Percentiles rank a stretch among this genome's conserved stretches.
These are phyloP conservation scores for Oreonectes daqikongensis DNA, from an alignment of 2,797 vertebrate species.

Conservation along the genomic window DNA sequence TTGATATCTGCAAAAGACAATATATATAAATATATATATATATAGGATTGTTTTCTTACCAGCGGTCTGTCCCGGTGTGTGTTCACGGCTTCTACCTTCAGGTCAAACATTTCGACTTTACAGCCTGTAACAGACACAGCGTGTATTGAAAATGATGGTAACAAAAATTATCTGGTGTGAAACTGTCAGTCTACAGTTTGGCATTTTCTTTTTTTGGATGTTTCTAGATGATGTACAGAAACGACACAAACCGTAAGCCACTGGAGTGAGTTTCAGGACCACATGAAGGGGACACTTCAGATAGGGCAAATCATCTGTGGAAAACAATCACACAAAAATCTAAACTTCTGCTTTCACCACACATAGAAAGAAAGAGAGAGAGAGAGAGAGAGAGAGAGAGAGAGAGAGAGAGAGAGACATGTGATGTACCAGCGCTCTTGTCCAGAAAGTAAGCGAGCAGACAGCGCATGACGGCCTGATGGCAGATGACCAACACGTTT, in stretches of 20 bases:
- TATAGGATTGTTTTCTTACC: slow-evolving; percentile 72
- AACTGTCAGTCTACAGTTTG: neutral
- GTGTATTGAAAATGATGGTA: too few relatives aligned
- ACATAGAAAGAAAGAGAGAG: too few relatives aligned
- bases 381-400: too few relatives aligned
- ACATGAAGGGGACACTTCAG: slow-evolving; percentile 91
- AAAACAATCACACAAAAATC: slow-evolving; percentile 9
- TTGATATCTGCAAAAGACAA: neutral
- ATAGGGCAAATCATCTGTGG: slow-evolving; percentile 89
- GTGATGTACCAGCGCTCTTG: slow-evolving; percentile 87
- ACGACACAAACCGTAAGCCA: slow-evolving; percentile 87
- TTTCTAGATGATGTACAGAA: neutral
- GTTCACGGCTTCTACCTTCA: slow-evolving; percentile 90
- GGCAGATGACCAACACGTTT: slow-evolving; percentile 91
- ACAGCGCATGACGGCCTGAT: slow-evolving; percentile 96
- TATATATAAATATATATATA: too few relatives aligned
- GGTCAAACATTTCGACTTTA: slow-evolving; percentile 88
- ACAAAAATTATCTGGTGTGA: neutral
- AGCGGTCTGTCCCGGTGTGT: slow-evolving; percentile 87
- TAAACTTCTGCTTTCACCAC: neutral
- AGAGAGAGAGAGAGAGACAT: too few relatives aligned
- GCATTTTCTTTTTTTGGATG: neutral
- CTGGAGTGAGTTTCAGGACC: slow-evolving; percentile 90
- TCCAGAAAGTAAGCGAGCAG: slow-evolving; percentile 95
- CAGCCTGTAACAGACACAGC: slow-evolving; percentile 77